These are phyloP conservation scores for Hippasteria phrygiana DNA, from an alignment of 53 echinoderm and acorn worm species.

Conservation along the genomic window DNA sequence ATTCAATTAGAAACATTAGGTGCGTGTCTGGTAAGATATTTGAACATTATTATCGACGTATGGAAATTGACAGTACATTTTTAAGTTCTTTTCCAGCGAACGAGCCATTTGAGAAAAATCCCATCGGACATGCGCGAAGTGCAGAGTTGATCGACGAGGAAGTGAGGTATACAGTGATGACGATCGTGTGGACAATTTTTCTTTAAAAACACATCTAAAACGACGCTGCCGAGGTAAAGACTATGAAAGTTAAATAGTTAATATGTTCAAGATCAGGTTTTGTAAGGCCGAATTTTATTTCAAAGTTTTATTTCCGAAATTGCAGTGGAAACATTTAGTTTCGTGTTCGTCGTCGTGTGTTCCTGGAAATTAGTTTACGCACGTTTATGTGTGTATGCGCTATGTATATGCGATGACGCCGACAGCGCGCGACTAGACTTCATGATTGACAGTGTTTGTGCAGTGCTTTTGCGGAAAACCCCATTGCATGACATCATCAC, in stretches of 20 bases:
- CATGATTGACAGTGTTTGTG: too few relatives aligned
- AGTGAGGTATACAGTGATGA: slow-evolving; percentile 28
- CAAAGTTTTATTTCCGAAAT: not conserved
- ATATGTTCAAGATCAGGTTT: not conserved
- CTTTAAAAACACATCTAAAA: not conserved
- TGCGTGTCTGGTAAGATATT: too few relatives aligned
- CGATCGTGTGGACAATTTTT: not conserved
- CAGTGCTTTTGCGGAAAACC: too few relatives aligned
- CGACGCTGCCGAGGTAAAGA: slow-evolving; percentile 20
- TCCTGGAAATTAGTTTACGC: too few relatives aligned
- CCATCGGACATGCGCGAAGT: slow-evolving; percentile 20
- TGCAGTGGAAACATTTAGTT: not conserved
- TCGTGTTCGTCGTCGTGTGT: not conserved
- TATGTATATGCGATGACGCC: too few relatives aligned
- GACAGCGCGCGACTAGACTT: too few relatives aligned
- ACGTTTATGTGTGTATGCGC: too few relatives aligned
- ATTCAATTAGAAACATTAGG: too few relatives aligned
- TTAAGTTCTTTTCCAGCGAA: not conserved
- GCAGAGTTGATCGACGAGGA: too few relatives aligned
- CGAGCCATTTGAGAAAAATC: slow-evolving; percentile 14
- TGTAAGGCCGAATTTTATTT: not conserved
- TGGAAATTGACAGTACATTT: not conserved
- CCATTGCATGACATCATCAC: too few relatives aligned
- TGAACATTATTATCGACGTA: too few relatives aligned
- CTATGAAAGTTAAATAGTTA: not conserved